phyloP scores from a whole-genome alignment of 1,140 invertebrate genomes.

The Pogonognathellus flavescens region DNA sequence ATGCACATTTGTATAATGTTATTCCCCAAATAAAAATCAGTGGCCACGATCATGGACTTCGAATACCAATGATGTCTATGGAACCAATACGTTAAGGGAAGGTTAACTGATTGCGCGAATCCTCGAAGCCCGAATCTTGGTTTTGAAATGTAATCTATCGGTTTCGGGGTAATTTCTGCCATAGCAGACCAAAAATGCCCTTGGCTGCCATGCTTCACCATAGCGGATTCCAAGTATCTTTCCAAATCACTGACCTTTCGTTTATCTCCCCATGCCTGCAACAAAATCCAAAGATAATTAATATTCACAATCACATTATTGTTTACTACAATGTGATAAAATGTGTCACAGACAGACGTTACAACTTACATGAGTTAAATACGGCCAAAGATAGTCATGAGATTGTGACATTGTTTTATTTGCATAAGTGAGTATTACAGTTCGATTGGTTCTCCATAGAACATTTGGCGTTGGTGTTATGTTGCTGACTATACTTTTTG shows the following conservation, averaged over 20 bases:
- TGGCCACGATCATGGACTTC: conserved; percentile 77
- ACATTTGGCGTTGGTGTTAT: conserved; percentile 60
- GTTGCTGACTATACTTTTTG: conserved; percentile 44
- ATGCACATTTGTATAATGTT: conserved; percentile 74
- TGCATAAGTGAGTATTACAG: conserved; percentile 66
- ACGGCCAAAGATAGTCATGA: conserved; percentile 61
- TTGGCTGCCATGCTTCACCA: conserved; percentile 54
- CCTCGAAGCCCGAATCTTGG: conserved; percentile 76
- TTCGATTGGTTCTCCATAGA: conserved; percentile 62
- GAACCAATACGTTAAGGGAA: conserved; percentile 77
- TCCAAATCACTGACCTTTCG: conserved; percentile 56
- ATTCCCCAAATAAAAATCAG: conserved; percentile 84
- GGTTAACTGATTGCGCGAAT: conserved; percentile 79
- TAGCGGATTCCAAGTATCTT: conserved; percentile 50
- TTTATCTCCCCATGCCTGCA: conserved; percentile 64
- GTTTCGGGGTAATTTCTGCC: conserved; percentile 77
- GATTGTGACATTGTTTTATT: conserved; percentile 46
- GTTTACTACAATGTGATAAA: background rate
- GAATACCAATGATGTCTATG: conserved; percentile 76
- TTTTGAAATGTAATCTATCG: conserved; percentile 73
- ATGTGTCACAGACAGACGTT: background rate
- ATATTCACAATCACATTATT: background rate
- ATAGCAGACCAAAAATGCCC: conserved; percentile 73
- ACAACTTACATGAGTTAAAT: conserved; percentile 58
- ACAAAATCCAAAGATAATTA: conserved; percentile 16